These are phyloP conservation scores for Anoplolepis gracilipes DNA, from an alignment of 1,140 invertebrate species.

Conservation along the genomic window DNA sequence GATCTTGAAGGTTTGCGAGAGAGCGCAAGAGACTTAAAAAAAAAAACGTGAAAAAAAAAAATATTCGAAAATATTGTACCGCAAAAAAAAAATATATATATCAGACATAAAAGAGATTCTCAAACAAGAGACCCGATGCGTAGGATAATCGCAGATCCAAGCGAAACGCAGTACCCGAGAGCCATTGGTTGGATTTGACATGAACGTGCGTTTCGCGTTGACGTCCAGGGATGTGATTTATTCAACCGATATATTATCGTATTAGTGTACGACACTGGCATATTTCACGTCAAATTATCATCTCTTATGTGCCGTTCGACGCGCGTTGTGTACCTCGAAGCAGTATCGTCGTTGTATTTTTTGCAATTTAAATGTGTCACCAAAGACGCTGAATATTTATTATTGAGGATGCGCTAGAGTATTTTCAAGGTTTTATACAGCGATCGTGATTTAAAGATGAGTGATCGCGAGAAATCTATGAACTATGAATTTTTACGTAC, in stretches of 20 bases:
- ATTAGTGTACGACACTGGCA: not conserved
- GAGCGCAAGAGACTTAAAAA: not conserved
- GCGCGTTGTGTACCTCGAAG: conserved; percentile 23
- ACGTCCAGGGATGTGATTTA: not conserved
- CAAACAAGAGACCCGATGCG: not conserved
- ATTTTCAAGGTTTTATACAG: not conserved
- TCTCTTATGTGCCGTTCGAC: not conserved
- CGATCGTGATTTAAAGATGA: not conserved
- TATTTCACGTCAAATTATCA: conserved; percentile 38
- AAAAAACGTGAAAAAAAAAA: not conserved
- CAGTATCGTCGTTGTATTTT: conserved; percentile 23
- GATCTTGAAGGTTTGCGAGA: conserved; percentile 26
- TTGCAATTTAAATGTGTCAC: conserved; percentile 15
- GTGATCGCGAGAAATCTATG: not conserved
- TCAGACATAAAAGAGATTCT: not conserved
- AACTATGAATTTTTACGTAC: not conserved
- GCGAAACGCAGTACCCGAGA: conserved; percentile 53
- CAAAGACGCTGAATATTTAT: conserved; percentile 11
- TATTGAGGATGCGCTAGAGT: not conserved
- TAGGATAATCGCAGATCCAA: conserved; percentile 49
- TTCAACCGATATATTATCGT: not conserved
- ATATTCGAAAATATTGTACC: not conserved
- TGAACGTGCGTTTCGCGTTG: not conserved
- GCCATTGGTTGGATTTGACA: conserved; percentile 42
- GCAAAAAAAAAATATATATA: not conserved